These are phyloP conservation scores for Acanthoscelides obtectus DNA, from an alignment of 2,888 invertebrate genomes.

Conservation along the genomic window DNA sequence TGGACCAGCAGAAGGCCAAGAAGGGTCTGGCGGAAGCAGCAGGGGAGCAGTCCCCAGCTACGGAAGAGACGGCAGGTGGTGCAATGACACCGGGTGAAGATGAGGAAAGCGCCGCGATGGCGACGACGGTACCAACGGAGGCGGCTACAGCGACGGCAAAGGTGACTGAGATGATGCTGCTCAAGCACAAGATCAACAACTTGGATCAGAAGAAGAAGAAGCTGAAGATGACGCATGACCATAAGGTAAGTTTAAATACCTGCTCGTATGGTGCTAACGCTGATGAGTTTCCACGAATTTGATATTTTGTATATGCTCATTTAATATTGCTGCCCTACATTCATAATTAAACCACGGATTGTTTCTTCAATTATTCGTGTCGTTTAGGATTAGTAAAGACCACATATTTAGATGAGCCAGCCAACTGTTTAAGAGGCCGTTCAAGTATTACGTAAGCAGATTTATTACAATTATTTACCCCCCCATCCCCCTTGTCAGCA, in stretches of 20 bases:
- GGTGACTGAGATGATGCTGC: not conserved
- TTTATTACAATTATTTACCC: no score
- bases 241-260: slow-evolving; percentile 30
- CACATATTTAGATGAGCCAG: no score
- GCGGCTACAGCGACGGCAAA: not conserved
- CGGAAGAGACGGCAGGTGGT: not conserved
- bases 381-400: no score
- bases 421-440: no score
- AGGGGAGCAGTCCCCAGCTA: not conserved
- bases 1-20: slow-evolving; percentile 28
- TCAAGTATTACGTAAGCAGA: no score
- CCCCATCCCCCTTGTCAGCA: no score
- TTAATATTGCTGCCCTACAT: no score
- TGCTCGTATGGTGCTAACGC: no score
- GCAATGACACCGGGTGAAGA: not conserved
- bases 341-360: no score
- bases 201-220: slow-evolving; percentile 38
- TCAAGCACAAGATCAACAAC: slow-evolving; percentile 21
- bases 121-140: not conserved
- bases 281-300: no score
- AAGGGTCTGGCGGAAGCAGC: slow-evolving; percentile 15
- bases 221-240: slow-evolving; percentile 37
- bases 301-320: no score
- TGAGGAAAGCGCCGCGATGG: not conserved
- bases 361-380: no score